A percentile compares a stretch with the other conserved stretches of the same genome.
phyloP scores from a whole-genome alignment of 2,113 vertebrate genomes.

The Syrrhaptes paradoxus region DNA sequence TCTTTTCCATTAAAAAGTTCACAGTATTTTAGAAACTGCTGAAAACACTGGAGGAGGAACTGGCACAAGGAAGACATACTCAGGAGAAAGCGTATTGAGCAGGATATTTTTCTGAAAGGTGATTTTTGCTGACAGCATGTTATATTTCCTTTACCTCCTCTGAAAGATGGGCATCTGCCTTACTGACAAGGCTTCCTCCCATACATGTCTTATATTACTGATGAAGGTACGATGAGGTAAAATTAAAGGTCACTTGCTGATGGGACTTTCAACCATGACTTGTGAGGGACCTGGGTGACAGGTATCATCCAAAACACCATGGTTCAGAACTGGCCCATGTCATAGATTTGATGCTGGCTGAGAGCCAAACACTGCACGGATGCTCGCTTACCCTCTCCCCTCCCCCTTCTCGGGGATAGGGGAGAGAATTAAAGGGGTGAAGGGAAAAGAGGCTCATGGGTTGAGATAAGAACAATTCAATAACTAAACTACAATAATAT shows the following conservation, averaged over 20 bases:
- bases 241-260: background rate
- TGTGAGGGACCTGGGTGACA: background rate
- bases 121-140: background rate
- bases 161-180: background rate
- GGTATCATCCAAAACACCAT: background rate
- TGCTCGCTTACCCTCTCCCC: too few species aligned
- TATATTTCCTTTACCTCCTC: background rate
- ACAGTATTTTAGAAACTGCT: background rate
- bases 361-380: too few species aligned
- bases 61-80: background rate
- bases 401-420: too few species aligned
- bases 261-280: background rate
- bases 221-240: background rate
- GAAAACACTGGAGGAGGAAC: background rate
- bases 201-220: background rate
- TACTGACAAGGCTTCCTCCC: background rate
- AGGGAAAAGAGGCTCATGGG: too few species aligned
- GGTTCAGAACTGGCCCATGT: background rate
- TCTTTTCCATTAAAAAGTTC: background rate
- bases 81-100: background rate
- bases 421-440: too few species aligned
- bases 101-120: background rate
- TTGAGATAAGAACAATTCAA: too few species aligned
- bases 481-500: too few species aligned
- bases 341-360: too few species aligned